phyloP scores from a whole-genome alignment of 2,797 vertebrate genomes.

The Clarias pachynema region DNA sequence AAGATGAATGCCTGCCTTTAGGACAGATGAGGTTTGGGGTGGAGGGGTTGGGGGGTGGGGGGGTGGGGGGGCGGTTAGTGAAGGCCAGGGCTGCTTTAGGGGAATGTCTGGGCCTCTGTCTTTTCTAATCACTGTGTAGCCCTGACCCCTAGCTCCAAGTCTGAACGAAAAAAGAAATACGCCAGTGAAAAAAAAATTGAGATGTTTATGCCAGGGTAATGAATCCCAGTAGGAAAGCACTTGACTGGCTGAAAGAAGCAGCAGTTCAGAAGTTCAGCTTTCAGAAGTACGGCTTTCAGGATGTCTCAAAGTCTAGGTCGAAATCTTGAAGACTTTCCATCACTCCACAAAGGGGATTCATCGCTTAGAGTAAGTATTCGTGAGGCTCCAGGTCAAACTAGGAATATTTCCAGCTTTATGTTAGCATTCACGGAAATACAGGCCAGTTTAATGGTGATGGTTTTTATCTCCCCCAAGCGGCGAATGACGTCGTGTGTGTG shows the following conservation, averaged over 20 bases:
- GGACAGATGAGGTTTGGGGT: constrained; percentile 44
- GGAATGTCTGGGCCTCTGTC: constrained; percentile 31
- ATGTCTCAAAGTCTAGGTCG: not conserved
- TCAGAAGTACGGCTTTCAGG: constrained; percentile 14
- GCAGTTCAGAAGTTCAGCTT: constrained; percentile 6
- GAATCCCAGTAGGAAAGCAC: constrained; percentile 9
- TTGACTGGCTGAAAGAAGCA: constrained; percentile 25
- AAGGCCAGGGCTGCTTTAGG: constrained; percentile 30
- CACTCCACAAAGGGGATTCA: not conserved
- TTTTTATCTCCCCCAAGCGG: no score
- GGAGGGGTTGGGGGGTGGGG: not conserved
- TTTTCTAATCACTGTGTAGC: constrained; percentile 42
- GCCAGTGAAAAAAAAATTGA: not conserved
- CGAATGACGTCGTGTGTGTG: not conserved
- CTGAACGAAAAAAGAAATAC: constrained; percentile 4
- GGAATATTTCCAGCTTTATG: not conserved
- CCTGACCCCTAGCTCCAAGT: constrained; percentile 22
- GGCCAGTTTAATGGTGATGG: not conserved
- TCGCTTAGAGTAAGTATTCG: not conserved
- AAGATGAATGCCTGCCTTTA: constrained; percentile 53
- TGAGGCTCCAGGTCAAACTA: not conserved
- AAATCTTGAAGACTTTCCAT: constrained; percentile 7
- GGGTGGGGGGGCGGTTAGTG: constrained; percentile 12
- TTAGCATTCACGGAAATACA: not conserved
- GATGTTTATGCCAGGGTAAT: constrained; percentile 24